phyloP scores from a whole-genome alignment of 2,113 vertebrate species.

The Perca schrenkii region DNA sequence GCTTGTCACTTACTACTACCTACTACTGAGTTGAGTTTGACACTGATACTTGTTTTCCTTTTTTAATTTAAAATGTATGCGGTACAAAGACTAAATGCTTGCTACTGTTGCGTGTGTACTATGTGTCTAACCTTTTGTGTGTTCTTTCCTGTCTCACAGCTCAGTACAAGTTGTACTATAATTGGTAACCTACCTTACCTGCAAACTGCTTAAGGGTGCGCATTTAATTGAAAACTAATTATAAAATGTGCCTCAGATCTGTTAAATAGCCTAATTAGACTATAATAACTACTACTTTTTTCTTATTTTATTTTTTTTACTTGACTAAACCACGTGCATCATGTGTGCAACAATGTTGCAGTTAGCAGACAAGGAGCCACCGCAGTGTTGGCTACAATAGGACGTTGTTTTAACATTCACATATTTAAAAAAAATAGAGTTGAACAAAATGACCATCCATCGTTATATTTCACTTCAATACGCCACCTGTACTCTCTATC shows the following conservation, averaged over 20 bases:
- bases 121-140: constrained; percentile 8
- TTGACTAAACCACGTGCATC: background rate
- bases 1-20: background rate
- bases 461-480: constrained; percentile 10
- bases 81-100: background rate
- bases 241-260: constrained; percentile 62
- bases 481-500: background rate
- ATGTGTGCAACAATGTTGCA: background rate
- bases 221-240: constrained; percentile 72
- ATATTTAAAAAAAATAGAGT: background rate
- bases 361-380: background rate
- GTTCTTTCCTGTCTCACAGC: constrained; percentile 22
- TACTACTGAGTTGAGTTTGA: background rate
- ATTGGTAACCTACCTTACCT: constrained; percentile 58
- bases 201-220: constrained; percentile 56
- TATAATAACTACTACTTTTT: constrained; percentile 26
- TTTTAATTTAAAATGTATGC: constrained; percentile 17
- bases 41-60: background rate
- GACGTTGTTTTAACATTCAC: background rate
- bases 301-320: background rate
- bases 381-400: background rate
- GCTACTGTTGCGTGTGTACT: background rate
- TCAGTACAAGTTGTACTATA: constrained; percentile 55
- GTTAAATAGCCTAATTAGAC: constrained; percentile 64
- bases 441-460: constrained; percentile 17